Evolutionary conservation across 2,888 invertebrate genomes (phyloP).

Genomic region (Campopleginae sp.): DNA sequence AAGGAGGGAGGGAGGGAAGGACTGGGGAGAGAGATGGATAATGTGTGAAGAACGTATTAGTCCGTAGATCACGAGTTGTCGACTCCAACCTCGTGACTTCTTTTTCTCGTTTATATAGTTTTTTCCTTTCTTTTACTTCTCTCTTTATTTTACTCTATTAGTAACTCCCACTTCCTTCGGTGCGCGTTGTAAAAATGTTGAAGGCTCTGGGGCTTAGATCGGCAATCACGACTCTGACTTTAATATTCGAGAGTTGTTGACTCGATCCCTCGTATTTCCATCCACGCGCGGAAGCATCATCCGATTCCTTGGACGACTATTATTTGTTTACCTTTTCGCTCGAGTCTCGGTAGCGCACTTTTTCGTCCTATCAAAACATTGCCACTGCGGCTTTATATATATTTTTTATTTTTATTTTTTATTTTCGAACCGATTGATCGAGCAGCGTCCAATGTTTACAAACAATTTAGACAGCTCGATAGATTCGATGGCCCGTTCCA

Average conservation of each 20-base stretch:
- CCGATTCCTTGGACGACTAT: neutral
- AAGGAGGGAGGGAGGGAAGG: neutral
- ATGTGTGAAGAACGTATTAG: slow-evolving; percentile 11
- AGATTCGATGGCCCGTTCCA: no score
- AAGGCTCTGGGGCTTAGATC: neutral
- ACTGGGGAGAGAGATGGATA: slow-evolving; percentile 23
- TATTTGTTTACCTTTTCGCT: neutral
- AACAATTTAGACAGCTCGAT: no score
- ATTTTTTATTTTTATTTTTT: no score
- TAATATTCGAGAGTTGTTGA: neutral
- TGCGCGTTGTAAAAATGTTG: slow-evolving; percentile 64
- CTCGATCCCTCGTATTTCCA: neutral
- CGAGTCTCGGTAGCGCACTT: neutral
- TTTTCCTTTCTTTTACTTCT: slow-evolving; percentile 33
- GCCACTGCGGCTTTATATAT: no score
- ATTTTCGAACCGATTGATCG: no score
- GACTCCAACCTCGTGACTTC: slow-evolving; percentile 70
- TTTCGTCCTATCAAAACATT: neutral
- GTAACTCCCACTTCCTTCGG: slow-evolving; percentile 10
- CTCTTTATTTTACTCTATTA: slow-evolving; percentile 7
- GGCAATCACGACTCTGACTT: neutral
- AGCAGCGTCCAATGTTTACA: no score
- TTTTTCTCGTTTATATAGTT: slow-evolving; percentile 19
- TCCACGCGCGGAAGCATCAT: neutral
- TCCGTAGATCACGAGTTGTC: slow-evolving; percentile 58